Evolutionary conservation across 2,888 invertebrate genomes (phyloP).

Genomic region (Apotomis betuletana): DNA sequence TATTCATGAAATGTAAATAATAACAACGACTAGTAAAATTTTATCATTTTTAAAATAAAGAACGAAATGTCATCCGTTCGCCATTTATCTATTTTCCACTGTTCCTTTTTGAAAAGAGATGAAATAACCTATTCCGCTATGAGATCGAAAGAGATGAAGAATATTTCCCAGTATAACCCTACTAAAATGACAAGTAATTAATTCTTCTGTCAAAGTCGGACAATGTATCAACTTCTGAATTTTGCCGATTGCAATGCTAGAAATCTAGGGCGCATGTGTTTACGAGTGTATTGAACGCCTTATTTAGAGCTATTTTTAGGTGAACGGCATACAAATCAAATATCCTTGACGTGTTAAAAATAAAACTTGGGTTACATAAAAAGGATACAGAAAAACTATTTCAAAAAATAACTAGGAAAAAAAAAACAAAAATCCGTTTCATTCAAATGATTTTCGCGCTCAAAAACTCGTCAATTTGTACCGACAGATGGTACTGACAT

Average conservation of each 20-base stretch:
- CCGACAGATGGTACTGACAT: conserved; percentile 20
- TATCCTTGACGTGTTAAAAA: conserved; percentile 41
- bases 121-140: conserved; percentile 24
- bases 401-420: background rate
- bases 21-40: conserved; percentile 55
- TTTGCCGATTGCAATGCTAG: conserved; percentile 47
- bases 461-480: conserved; percentile 2
- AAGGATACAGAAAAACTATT: conserved; percentile 41
- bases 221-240: conserved; percentile 47
- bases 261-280: conserved; percentile 74
- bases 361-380: conserved; percentile 12
- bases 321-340: conserved; percentile 42
- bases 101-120: conserved; percentile 58
- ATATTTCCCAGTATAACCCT: conserved; percentile 50
- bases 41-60: conserved; percentile 57
- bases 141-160: conserved; percentile 53
- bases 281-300: conserved; percentile 76
- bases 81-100: conserved; percentile 66
- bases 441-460: conserved; percentile 10
- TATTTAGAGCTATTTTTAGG: conserved; percentile 73
- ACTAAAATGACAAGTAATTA: conserved; percentile 51
- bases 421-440: background rate
- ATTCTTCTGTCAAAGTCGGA: conserved; percentile 36
- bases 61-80: conserved; percentile 72
- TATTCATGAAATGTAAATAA: conserved; percentile 62